Conservation (phyloP, 2,888 invertebrate genomes). For the Heliconius cydno region DNA sequence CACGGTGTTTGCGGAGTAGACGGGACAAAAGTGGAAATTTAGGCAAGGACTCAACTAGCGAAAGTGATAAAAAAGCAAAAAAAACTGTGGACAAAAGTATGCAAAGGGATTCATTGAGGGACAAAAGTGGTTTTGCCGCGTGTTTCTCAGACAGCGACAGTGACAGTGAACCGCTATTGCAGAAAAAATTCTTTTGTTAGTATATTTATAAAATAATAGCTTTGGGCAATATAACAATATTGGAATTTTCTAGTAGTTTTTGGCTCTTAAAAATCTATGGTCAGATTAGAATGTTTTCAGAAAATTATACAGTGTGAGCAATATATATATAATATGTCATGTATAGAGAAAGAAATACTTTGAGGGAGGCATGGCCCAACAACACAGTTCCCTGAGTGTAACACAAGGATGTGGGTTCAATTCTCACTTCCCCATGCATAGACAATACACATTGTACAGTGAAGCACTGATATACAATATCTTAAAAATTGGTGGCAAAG, state of each 20-base stretch:
- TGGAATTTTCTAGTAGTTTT: conserved; percentile 45
- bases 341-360: too few relatives aligned
- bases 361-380: too few relatives aligned
- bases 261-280: conserved; percentile 32
- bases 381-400: too few relatives aligned
- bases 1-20: conserved; percentile 42
- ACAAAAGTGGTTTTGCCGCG: conserved; percentile 72
- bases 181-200: conserved; percentile 69
- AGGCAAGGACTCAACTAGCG: conserved; percentile 42
- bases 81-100: conserved; percentile 56
- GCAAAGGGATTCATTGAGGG: conserved; percentile 62
- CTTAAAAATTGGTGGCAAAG: background rate
- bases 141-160: conserved; percentile 79
- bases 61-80: conserved; percentile 49
- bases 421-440: too few relatives aligned
- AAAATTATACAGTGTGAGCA: conserved; percentile 10
- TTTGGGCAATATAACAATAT: conserved; percentile 42
- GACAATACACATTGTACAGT: too few relatives aligned
- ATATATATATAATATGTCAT: background rate
- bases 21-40: conserved; percentile 38
- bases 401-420: too few relatives aligned
- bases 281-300: conserved; percentile 1
- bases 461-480: background rate
- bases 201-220: conserved; percentile 39
- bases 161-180: conserved; percentile 68